phyloP scores from a whole-genome alignment of 2,113 vertebrate genomes.

The Crotalus viridis region DNA sequence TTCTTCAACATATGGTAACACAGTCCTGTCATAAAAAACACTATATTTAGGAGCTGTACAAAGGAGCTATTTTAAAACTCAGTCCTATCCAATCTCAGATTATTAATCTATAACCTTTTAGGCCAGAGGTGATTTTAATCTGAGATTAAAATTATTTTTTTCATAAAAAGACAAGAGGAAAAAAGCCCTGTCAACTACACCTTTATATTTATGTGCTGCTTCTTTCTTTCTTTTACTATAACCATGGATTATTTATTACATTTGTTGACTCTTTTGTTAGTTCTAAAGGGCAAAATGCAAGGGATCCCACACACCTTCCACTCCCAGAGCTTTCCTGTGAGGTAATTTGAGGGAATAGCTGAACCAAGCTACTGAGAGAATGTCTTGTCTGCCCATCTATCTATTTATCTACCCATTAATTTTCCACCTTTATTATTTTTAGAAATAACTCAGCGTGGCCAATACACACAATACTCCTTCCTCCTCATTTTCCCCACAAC shows the following conservation, averaged over 20 bases:
- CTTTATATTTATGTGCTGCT: neutral
- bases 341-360: neutral
- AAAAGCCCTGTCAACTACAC: neutral
- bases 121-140: constrained; percentile 47
- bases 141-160: neutral
- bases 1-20: constrained; percentile 52
- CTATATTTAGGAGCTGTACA: constrained; percentile 34
- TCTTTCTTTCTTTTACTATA: neutral
- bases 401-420: neutral
- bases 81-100: neutral
- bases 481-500: neutral
- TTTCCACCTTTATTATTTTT: neutral
- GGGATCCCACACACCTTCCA: no score
- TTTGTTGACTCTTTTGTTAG: neutral
- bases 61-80: neutral
- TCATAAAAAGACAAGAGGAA: neutral
- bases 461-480: neutral
- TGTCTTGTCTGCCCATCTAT: neutral
- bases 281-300: neutral
- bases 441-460: neutral
- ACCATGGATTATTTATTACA: neutral
- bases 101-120: neutral
- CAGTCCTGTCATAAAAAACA: constrained; percentile 45
- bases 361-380: neutral
- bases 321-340: neutral